Base-by-base conservation (phyloP, 2,113 vertebrate species). In the Brevimyrus niger region DNA sequence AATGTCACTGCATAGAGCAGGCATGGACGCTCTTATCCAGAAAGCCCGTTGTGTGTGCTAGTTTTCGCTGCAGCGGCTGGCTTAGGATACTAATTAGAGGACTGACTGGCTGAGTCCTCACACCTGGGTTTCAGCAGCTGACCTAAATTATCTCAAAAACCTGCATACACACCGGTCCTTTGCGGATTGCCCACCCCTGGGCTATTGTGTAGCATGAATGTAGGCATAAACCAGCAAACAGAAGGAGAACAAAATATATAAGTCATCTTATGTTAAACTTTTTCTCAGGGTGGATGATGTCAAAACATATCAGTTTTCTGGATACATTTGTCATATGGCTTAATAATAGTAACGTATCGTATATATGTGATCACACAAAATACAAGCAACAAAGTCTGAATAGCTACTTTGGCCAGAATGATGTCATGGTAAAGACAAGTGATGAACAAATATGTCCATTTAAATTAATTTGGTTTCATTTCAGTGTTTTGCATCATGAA, bases 401-500 rank as follows among this genome's bases (percentile, higher is more conserved):
- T 51, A 51, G 13, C 47, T 6, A 21, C 80, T 47, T 84, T 84
- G 80, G 87, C 47, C 44, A 73, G 51, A 58, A 73, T 11, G 58
- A 73, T 47, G 55, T 89, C 87, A 76, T 15, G 1, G 47, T 53
- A 23, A 82, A 38, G 21, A 35, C 10, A 44, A 86, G 44, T 35
- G n/a, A 21, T 31, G 17, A 50, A 82, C 3, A 53, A 53, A 42
- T 19, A 88, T 21, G 11, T 53, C 19, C 65, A 17, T 53, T 84
- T 84, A 46, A 5, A 47, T 84, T 69, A n/a, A 46, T 27, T 84
- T 44, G 38, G n/a, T 88, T 76, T 76, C 17, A 5, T 6, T 35
- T 55, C n/a, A 31, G 13, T 8, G 23, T 46, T 89, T 61, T 89
- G 90, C 90, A 89, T 89, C 90, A 89, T 91, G 89, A 89, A 73